phyloP scores from a whole-genome alignment of 1,140 invertebrate species.

The Oscheius sp. region DNA sequence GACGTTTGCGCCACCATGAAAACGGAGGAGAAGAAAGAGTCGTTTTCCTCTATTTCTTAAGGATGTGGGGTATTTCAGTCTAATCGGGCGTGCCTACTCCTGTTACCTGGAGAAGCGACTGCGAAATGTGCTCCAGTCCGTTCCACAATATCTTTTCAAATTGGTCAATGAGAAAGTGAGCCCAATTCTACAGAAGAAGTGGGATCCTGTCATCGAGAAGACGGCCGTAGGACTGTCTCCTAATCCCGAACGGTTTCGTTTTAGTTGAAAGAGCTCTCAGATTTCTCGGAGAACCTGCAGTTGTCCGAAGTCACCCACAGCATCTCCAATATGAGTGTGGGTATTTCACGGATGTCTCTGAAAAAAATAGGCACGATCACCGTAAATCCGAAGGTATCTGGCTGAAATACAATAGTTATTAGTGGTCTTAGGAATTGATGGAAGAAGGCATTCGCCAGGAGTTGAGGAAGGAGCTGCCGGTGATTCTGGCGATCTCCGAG shows the following conservation, averaged over 20 bases:
- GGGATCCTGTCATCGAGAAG: constrained; percentile 22
- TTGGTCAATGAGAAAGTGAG: constrained; percentile 6
- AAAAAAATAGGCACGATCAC: constrained; percentile 22
- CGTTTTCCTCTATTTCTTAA: not conserved
- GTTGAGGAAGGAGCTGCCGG: constrained; percentile 10
- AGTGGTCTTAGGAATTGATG: constrained; percentile 19
- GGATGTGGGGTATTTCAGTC: not conserved
- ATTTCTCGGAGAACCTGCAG: constrained; percentile 6
- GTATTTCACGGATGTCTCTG: constrained; percentile 22
- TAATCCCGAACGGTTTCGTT: not conserved
- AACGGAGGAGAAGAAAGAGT: not conserved
- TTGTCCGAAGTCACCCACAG: constrained; percentile 8
- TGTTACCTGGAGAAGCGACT: constrained; percentile 17
- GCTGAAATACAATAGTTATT: not conserved
- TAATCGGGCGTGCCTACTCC: constrained; percentile 14
- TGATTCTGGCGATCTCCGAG: not conserved
- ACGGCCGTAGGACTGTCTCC: not conserved
- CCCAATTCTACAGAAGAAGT: constrained; percentile 18
- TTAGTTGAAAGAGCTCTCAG: constrained; percentile 10
- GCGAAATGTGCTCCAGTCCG: constrained; percentile 24
- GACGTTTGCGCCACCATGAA: not conserved
- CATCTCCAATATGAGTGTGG: constrained; percentile 26
- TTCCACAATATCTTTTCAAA: constrained; percentile 25
- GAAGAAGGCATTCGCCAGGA: constrained; percentile 28
- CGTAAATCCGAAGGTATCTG: constrained; percentile 26